A percentile compares a stretch with the other conserved stretches of the same genome.
Conservation (phyloP, 1,140 invertebrate genomes). For the Hyles euphorbiae region DNA sequence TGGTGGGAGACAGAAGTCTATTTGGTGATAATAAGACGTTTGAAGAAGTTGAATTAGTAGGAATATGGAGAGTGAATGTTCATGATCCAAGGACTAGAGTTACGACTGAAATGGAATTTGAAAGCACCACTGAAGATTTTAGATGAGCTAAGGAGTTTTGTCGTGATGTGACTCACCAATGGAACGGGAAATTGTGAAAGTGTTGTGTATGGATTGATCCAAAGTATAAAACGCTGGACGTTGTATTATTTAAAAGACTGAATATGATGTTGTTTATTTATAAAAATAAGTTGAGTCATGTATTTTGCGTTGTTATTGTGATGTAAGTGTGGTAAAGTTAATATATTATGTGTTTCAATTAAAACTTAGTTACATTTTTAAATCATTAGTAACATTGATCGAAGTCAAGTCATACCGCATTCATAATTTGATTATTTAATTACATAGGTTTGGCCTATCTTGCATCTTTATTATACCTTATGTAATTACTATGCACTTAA, state of each 20-base stretch:
- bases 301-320: too few species aligned
- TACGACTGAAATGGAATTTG: background rate
- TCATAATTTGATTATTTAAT: too few species aligned
- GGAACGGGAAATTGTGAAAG: background rate
- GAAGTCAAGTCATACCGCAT: too few species aligned
- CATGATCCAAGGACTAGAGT: constrained; percentile 17
- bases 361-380: too few species aligned
- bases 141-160: background rate
- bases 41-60: constrained; percentile 16
- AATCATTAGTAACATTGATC: too few species aligned
- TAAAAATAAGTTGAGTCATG: too few species aligned
- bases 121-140: constrained; percentile 4
- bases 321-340: too few species aligned
- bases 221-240: background rate
- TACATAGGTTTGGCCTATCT: too few species aligned
- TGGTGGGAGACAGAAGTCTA: constrained; percentile 32
- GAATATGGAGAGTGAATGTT: constrained; percentile 18
- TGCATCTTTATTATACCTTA: too few species aligned
- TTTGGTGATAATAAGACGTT: constrained; percentile 21
- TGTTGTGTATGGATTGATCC: background rate
- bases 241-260: background rate
- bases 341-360: too few species aligned
- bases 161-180: background rate
- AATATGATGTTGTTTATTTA: background rate
- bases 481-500: too few species aligned